Evolutionary conservation across 2,888 invertebrate genomes (phyloP).

Genomic region (Drosophila prolongata): DNA sequence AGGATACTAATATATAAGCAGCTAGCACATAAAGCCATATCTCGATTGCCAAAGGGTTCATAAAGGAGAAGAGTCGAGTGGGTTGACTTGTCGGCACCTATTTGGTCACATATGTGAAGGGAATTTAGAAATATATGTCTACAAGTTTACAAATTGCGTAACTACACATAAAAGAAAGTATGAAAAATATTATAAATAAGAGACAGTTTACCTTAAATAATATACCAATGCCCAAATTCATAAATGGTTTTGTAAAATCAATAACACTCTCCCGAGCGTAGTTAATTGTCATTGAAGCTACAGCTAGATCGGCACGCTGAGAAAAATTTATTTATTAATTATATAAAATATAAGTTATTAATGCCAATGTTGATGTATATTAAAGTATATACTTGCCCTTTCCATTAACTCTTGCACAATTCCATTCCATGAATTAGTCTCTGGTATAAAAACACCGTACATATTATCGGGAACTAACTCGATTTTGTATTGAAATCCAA

Average conservation of each 20-base stretch:
- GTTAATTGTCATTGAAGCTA: conserved; percentile 98
- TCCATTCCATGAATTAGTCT: conserved; percentile 95
- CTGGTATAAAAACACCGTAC: conserved; percentile 95
- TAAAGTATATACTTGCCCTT: conserved; percentile 86
- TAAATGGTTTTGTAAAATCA: conserved; percentile 99
- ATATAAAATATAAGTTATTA: not conserved
- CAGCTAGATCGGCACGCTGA: conserved; percentile 97
- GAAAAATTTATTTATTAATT: conserved; percentile 7
- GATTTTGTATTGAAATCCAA: conserved; percentile 95
- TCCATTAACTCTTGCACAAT: conserved; percentile 94
- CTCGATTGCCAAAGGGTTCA: conserved; percentile 97
- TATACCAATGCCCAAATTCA: conserved; percentile 98
- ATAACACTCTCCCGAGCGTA: conserved; percentile 95
- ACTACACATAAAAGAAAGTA: not conserved
- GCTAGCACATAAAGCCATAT: conserved; percentile 98
- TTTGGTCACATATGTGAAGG: conserved; percentile 32
- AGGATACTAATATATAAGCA: conserved; percentile 96
- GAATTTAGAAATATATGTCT: conserved; percentile 12
- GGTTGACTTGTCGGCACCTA: conserved; percentile 96
- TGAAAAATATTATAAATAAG: not conserved
- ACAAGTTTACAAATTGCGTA: not conserved
- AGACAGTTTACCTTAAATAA: conserved; percentile 91
- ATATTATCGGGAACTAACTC: conserved; percentile 93
- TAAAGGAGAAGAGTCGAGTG: conserved; percentile 96
- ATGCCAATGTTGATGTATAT: not conserved